Base-by-base conservation (phyloP, 1,140 invertebrate genomes). In the Rhyacophila brunnea region DNA sequence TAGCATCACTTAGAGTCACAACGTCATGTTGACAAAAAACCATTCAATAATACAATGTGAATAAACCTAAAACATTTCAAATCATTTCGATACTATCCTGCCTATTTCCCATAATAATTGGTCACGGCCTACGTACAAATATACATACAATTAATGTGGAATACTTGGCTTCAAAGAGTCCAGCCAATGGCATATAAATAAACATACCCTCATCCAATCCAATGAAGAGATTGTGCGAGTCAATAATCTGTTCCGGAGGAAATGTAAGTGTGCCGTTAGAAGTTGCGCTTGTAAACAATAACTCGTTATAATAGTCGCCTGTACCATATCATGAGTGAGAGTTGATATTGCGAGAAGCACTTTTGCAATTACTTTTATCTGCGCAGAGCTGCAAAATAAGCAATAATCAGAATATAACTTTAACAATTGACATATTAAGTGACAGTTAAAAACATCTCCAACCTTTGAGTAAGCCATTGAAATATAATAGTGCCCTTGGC, bases 281-380 rank as follows among this genome's bases (percentile, higher is more conserved):
- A 91, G 73, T 71, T 90, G 87, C n/a, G 86, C 87, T 74, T 91
- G 88, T 9, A 91, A 78, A 63, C 87, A 90, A 64, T 90, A 91
- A 73, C 87, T 90, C 1, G 86, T 87, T 52, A 91, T 85, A 50
- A 91, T 82, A 9, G 87, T 88, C 3, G 87, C 86, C 70, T 91
- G 87, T 19, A 90, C 83, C 72, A 90, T 80, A 70, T 91, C 88
- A 62, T 91, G 89, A 71, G 85, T 85, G 38, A 90, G 69, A 19
- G 87, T 88, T 49, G 85, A 87, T 14, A 85, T 65, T 32, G 88
- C 80, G 18, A 91, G 68, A 18, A 87, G 65, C 32, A 86, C 71
- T 68, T 87, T 86, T 17, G 86, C 66, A 1, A 67, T 58, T 46
- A 80, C 66, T 62, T 78, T 75, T 6, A 81, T 52, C 58, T 77